These are phyloP conservation scores for Portunus trituberculatus DNA, from an alignment of 1,140 invertebrate species.

Conservation along the genomic window DNA sequence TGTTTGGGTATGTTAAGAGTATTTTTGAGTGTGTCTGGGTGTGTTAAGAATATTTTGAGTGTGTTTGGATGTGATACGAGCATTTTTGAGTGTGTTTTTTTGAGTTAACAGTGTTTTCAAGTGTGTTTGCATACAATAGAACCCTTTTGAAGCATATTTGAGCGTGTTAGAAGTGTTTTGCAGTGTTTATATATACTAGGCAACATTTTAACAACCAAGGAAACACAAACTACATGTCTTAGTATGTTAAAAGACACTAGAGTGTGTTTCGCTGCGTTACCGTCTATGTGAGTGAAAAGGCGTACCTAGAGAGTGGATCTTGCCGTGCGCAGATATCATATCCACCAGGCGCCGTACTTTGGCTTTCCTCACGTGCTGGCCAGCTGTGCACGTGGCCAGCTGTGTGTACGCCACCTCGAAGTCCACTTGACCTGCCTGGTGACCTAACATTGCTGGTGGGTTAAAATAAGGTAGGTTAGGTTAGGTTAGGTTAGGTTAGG, in stretches of 20 bases:
- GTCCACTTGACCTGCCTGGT: constrained; percentile 86
- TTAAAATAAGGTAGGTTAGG: background rate
- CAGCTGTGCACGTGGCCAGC: constrained; percentile 87
- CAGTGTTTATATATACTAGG: too few species aligned
- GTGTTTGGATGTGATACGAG: too few species aligned
- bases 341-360: constrained; percentile 89
- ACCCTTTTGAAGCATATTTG: too few species aligned
- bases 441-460: constrained; percentile 83
- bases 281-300: background rate
- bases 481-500: background rate
- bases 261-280: background rate
- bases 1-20: too few species aligned
- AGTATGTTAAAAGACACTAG: background rate
- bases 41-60: too few species aligned
- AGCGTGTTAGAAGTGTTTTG: too few species aligned
- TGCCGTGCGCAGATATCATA: constrained; percentile 84
- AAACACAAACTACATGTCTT: too few species aligned
- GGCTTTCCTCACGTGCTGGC: constrained; percentile 89
- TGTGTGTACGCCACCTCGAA: constrained; percentile 86
- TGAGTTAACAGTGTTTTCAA: too few species aligned
- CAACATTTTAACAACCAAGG: too few species aligned
- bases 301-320: constrained; percentile 85
- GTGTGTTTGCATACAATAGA: too few species aligned
- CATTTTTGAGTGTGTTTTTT: too few species aligned
- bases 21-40: too few species aligned